Evolutionary conservation across 1,140 invertebrate species (phyloP), one percentile per base, ranked within the genome.

Genomic region (Leptopilina boulardi): DNA sequence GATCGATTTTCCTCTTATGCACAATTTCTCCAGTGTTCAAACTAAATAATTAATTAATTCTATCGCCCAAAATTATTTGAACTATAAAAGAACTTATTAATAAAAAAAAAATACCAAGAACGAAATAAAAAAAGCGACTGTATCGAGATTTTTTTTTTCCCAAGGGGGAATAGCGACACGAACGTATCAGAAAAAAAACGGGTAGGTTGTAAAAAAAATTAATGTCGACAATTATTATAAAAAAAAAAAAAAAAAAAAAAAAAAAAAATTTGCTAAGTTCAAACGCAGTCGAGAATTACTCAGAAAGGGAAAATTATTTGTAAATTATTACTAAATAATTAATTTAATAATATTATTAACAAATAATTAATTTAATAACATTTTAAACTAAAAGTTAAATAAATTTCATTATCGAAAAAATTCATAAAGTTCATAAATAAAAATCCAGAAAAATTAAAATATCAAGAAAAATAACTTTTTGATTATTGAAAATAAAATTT

Each of bases 101-200:
- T 3, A 34, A 34, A 34, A 34, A 34, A 34, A 3, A 6, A 3
- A 34, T 34, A 3, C 2, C 2, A 34, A 34, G 6, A 34, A 34
- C 6, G 30, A 34, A 34, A 34, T 34, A 47, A 47, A 42, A 42
- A 42, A 66, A 66, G 56, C 56, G 21, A 66, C 56, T 66, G 56
- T 66, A 26, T 66, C 56, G 56, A 66, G 15, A 30, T 66, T 21
- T 30, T 66, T 66, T 66, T 21, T 13, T 34, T 34, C 30, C 30
- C 30, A 6, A 2, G 21, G 23, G 9, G 4, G 26, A 30, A 59
- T 47, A 80, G 75, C 78, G 42, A 54, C 54, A 51, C 73, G 54
- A 77, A 42, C 71, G 71, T 66, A 73, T 54, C 74, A 76, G 18
- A 75, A 75, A 59, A 71, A 47, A 73, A 51, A 73, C n/a, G 21